Evolutionary conservation across 1,140 invertebrate species (phyloP), one percentile per base, ranked within the genome.

Genomic region (Eurytemora carolleeae): DNA sequence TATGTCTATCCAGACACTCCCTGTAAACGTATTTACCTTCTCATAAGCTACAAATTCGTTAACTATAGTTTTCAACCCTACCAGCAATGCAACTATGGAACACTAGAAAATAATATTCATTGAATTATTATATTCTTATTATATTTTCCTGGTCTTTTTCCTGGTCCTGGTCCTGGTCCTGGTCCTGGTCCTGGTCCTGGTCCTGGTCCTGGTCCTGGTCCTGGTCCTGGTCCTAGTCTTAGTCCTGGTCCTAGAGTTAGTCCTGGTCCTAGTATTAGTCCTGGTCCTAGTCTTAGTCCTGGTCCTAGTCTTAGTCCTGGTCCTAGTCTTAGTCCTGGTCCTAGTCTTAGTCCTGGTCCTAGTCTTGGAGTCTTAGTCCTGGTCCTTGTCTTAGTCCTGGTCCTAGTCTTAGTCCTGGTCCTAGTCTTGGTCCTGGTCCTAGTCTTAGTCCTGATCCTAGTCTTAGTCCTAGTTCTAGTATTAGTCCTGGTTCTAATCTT

Each of bases 31-130:
- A 1, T 82, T 81, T 64, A 92, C 72, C 61, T 80, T 73, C 68
- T 85, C 73, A 68, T 91, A 95, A 1, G 89, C 91, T 0, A 91
- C 82, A 70, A 94, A 94, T 71, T 95, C 90, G 69, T 94, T 95
- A 2, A 93, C 79, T 0, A 90, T 79, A 0, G 84, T 89, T 75
- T 95, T 95, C 1, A 91, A 71, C 1, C 88, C 90, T 58, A 95
- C 83, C 7, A 94, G 74, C 44, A 78, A 76, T 0, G 81, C 89
- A 0, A 94, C 86, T 1, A 77, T 72, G 68, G 87, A 79, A 66
- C 84, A 85, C 64, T 91, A 44, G n/a, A 44, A 44, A 44, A 7
- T 12, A 44, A n/a, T 12, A 44, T 12, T 12, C 7, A 44, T 12
- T 12, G n/a, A 12, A 12, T 44, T 44, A 44, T 12, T 44, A n/a